Evolutionary conservation across 2,888 invertebrate genomes (phyloP), one percentile per base, ranked within the genome.

Genomic region (Gastracanthus pulcherrimus): DNA sequence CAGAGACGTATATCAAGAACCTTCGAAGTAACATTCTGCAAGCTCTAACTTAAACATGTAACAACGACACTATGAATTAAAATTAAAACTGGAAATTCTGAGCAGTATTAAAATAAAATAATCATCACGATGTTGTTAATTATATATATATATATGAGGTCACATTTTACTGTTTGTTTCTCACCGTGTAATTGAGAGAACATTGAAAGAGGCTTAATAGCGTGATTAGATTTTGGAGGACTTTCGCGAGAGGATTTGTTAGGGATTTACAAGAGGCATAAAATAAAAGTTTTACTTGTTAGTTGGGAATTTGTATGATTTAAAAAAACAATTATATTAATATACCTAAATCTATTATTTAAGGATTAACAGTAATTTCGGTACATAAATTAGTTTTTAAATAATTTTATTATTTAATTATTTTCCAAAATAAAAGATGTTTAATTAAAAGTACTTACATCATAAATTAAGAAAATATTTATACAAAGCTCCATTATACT

Each of bases 161-260:
- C 45, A 45, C 45, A 45, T 26, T 74, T 41, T 45, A 16, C 58
- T 38, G 41, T 29, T 41, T 23, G 31, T 29, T 67, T 77, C 66
- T 64, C 62, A n/a, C 26, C 64, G 78, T 79, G 66, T 66, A 64
- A 72, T 41, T n/a, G 55, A 78, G 64, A 38, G 19, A 64, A 55
- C 60, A 62, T 45, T 60, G n/a, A 67, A 69, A 66, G 55, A 75
- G 62, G 67, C 79, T 74, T 48, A 58, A 36, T 60, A 48, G 34
- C 67, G 36, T 36, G 48, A 60, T 80, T 70, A 69, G 60, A 77
- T 60, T 76, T 71, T 62, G 19, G 38, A 62, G 31, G 36, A 76
- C 45, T 55, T 70, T 55, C 45, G 55, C 0, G 26, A 26, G 19
- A 60, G 26, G 34, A 69, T 75, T 80, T 34, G 13, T 34, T 55